Evolutionary conservation across 2,113 vertebrate species (phyloP).

Genomic region (Lamprotornis superbus): DNA sequence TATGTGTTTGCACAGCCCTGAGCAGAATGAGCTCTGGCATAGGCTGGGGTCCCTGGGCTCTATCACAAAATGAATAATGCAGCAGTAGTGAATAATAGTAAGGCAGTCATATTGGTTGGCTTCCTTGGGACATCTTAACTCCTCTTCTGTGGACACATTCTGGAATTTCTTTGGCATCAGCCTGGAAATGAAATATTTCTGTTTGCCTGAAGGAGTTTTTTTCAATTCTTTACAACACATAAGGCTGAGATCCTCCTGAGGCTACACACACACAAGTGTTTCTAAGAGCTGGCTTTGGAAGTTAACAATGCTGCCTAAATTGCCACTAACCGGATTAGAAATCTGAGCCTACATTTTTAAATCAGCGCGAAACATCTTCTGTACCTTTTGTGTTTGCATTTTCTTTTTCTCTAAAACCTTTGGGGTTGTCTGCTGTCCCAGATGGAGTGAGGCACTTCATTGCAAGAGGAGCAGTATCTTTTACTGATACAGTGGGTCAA

Average conservation of each 20-base stretch:
- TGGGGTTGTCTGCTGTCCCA: neutral
- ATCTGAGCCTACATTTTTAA: neutral
- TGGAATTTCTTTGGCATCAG: neutral
- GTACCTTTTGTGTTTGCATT: neutral
- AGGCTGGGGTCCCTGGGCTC: neutral
- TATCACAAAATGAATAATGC: neutral
- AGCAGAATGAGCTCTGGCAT: neutral
- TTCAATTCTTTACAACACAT: neutral
- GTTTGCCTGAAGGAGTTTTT: constrained; percentile 10
- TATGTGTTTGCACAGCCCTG: neutral
- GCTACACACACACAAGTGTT: neutral
- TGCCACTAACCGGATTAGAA: neutral
- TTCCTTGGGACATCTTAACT: neutral
- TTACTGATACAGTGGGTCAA: neutral
- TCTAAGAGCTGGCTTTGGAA: neutral
- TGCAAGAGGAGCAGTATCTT: neutral
- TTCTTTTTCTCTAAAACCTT: neutral
- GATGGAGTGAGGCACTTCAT: neutral
- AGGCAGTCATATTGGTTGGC: neutral
- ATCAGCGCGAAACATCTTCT: neutral
- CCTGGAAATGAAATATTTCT: neutral
- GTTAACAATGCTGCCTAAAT: neutral
- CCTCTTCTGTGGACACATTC: neutral
- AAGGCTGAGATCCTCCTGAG: neutral
- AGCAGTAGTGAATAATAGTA: neutral